phyloP scores from a whole-genome alignment of 2,113 vertebrate genomes.

The Narcine bancroftii region DNA sequence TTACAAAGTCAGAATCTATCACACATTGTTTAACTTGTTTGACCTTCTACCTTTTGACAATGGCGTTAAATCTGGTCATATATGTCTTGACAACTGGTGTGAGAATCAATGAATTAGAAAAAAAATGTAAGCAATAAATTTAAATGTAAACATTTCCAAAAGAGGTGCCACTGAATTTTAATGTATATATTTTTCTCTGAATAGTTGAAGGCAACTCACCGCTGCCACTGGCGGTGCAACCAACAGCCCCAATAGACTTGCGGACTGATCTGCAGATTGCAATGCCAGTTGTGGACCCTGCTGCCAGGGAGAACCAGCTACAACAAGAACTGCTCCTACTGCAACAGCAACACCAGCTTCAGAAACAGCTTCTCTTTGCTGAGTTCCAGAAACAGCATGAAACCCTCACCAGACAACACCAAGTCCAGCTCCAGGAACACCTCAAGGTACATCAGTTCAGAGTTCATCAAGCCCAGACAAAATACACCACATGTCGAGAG shows the following conservation, averaged over 20 bases:
- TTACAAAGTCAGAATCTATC: background rate
- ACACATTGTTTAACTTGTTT: background rate
- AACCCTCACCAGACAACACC: conserved; percentile 90
- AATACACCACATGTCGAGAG: background rate
- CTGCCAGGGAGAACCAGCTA: conserved; percentile 81
- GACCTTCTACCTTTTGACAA: background rate
- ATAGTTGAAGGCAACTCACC: conserved; percentile 85
- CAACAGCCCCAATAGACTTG: conserved; percentile 80
- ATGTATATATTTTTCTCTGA: background rate
- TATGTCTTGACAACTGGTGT: background rate
- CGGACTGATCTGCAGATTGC: conserved; percentile 89
- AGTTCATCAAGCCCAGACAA: background rate
- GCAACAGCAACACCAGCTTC: conserved; percentile 96
- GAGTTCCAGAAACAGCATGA: conserved; percentile 99
- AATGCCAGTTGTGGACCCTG: conserved; percentile 78
- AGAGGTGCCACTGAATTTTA: background rate
- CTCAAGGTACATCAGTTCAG: conserved; percentile 76
- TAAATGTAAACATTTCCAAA: conserved; percentile 22
- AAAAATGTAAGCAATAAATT: background rate
- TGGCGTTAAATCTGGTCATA: background rate
- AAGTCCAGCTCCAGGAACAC: conserved; percentile 96
- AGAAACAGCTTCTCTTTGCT: conserved; percentile 92
- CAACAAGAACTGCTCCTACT: conserved; percentile 92
- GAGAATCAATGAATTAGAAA: background rate
- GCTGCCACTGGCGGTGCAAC: conserved; percentile 69